Percentiles rank a stretch among this genome's conserved stretches.
phyloP scores from a whole-genome alignment of 2,797 vertebrate genomes.

The Gila robusta region DNA sequence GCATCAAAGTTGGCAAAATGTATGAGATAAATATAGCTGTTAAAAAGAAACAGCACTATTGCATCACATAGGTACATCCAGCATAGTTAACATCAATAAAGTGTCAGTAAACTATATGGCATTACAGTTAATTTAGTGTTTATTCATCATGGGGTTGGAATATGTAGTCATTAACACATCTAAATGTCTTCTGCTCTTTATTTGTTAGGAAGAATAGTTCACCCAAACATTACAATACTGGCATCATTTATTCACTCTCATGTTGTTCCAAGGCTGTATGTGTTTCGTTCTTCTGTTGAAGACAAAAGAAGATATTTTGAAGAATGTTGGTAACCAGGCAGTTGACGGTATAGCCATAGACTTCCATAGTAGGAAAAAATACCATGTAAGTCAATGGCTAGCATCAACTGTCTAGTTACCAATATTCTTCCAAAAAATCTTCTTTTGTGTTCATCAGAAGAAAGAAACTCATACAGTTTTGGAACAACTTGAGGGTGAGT shows the following conservation, averaged over 20 bases:
- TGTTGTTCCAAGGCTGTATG: too few relatives aligned
- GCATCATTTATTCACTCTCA: not conserved
- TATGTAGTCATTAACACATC: not conserved
- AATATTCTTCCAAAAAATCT: not conserved
- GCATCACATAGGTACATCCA: not conserved
- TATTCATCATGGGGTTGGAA: not conserved
- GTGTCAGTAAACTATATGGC: too few relatives aligned
- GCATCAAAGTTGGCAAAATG: not conserved
- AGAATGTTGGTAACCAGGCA: too few relatives aligned
- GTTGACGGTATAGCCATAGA: too few relatives aligned
- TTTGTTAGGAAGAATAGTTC: not conserved
- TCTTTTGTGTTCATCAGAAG: too few relatives aligned
- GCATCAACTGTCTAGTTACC: not conserved
- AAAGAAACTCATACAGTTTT: too few relatives aligned
- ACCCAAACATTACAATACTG: not conserved
- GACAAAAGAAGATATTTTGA: too few relatives aligned
- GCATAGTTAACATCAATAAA: not conserved
- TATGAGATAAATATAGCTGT: not conserved
- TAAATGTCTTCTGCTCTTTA: not conserved
- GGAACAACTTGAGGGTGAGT: too few relatives aligned
- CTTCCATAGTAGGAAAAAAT: not conserved
- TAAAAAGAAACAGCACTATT: not conserved
- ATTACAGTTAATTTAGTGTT: not conserved
- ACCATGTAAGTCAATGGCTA: not conserved
- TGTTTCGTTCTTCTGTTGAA: too few relatives aligned